Percentiles rank a stretch among this genome's conserved stretches.
These are phyloP conservation scores for Hypotaenidia okinawae DNA, from an alignment of 2,797 vertebrate species.

Conservation along the genomic window DNA sequence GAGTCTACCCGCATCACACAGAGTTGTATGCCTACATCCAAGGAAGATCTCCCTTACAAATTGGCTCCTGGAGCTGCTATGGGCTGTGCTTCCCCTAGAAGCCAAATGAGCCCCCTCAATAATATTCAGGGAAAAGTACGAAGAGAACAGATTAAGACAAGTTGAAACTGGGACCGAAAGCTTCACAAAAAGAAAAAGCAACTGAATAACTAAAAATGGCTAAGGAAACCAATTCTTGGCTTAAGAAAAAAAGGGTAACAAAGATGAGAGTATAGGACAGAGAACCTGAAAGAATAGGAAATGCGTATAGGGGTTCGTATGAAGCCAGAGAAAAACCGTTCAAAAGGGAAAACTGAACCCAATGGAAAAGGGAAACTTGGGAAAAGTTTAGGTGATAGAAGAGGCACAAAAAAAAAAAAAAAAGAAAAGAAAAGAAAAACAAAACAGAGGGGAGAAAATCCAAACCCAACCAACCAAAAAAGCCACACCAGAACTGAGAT, in stretches of 20 bases:
- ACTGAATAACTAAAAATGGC: background rate
- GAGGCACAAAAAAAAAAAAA: background rate
- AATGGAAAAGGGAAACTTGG: background rate
- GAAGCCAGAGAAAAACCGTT: background rate
- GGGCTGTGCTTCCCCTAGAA: background rate
- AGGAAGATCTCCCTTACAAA: background rate
- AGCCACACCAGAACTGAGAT: background rate
- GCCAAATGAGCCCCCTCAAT: rapidly evolving
- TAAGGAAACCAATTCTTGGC: background rate
- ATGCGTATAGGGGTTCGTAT: rapidly evolving
- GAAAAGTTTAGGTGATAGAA: background rate
- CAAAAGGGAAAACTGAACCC: background rate
- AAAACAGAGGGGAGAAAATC: no score
- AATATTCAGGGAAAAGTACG: background rate
- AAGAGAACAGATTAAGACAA: background rate
- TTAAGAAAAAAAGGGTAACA: background rate
- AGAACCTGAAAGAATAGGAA: background rate
- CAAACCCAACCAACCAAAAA: no score
- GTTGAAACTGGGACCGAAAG: background rate
- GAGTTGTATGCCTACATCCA: background rate
- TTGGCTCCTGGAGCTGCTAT: background rate
- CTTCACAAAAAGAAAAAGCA: background rate
- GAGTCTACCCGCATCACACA: background rate
- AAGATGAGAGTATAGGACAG: background rate
- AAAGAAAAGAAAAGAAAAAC: background rate